Evolutionary conservation across 2,113 vertebrate species (phyloP), one percentile per base, ranked within the genome.

Genomic region (Lepisosteus osseus): DNA sequence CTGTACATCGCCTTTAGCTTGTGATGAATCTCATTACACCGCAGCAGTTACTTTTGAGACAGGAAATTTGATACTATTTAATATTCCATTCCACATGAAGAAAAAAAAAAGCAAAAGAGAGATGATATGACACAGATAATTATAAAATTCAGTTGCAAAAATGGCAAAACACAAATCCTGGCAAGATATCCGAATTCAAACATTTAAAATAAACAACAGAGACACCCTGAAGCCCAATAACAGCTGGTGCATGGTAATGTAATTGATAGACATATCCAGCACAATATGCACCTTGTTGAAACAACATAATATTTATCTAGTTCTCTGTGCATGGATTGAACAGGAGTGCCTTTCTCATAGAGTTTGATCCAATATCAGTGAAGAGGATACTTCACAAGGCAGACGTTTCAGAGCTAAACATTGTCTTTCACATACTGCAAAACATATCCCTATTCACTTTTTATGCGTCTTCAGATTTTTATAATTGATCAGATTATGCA

Each of bases 371-470:
- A 12, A n/a, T 15, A 41, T n/a, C n/a, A 73, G 41, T 59, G 47
- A 51, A 51, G 47, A 6, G 66, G 44, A 44, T 54, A 17, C 66
- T 68, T 68, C 72, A 73, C 6, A 6, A 15, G 68, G 65, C 72
- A 73, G 72, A 69, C 69, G 67, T 74, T 69, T 17, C 15, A 54
- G 57, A 59, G 14, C n/a, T 59, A 59, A 59, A 59, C 2, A 55
- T 55, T 55, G 3, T 59, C n/a, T 59, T 13, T n/a, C 14, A 59
- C 5, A 6, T 4, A 59, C 56, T 13, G 11, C 56, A 59, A 2
- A 59, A 59, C 29, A 29, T 29, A 29, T 29, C 29, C 29, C 29
- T 29, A 29, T 29, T 29, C 29, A 29, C 29, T 29, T 29, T 29
- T 29, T 29, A 29, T 29, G 29, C 2, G 29, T 29, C 29, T 29